Base-by-base conservation (phyloP, 2,797 vertebrate genomes). In the Myotis pilosus region DNA sequence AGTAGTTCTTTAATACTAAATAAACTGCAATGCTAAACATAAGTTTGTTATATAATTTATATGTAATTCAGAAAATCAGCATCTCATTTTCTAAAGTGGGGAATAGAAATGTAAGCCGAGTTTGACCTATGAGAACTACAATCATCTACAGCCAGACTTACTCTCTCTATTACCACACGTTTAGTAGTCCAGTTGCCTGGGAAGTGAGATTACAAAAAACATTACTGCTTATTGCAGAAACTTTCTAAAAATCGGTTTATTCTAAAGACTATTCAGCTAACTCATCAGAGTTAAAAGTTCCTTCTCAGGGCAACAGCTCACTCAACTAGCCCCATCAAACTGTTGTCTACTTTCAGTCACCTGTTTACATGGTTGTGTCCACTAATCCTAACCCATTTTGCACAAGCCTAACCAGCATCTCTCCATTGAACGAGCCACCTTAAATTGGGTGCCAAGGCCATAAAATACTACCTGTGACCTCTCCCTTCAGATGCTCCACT, bases 331-430 rank as follows among this genome's bases (percentile, higher is more conserved):
- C 9, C 23, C 16, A 22, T 8, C 72, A 51, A 66, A 60, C 1
- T 9, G 11, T 8, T 28, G 2, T n/a, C 49, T 28, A 38, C 6
- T 30, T 64, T 41, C 33, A 49, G 68, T 20, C 41, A 57, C 15
- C 25, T 71, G 1, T 20, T 9, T 11, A 36, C 64, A 36, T 33
- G n/a, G 19, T 2, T 53, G 5, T 36, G 3, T 38, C 4, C 2
- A 3, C 4, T 25, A 5, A 2, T 49, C 5, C 8, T 38, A 64
- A 57, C 25, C 11, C 71, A 38, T 10, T 20, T 17, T 38, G 2
- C 17, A 1, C 0, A 51, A 64, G 0, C 4, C 23, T 60, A 15
- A 38, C 44, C 1, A 41, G 1, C 6, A 20, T 3, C 9, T 49
- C 3, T 11, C 19, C 3, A 3, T 3, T 10, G 22, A 62, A 90